Percentiles rank a stretch among this genome's conserved stretches.
phyloP scores from a whole-genome alignment of 53 echinoderm and acorn worm genomes.

The Paelopatides confundens region DNA sequence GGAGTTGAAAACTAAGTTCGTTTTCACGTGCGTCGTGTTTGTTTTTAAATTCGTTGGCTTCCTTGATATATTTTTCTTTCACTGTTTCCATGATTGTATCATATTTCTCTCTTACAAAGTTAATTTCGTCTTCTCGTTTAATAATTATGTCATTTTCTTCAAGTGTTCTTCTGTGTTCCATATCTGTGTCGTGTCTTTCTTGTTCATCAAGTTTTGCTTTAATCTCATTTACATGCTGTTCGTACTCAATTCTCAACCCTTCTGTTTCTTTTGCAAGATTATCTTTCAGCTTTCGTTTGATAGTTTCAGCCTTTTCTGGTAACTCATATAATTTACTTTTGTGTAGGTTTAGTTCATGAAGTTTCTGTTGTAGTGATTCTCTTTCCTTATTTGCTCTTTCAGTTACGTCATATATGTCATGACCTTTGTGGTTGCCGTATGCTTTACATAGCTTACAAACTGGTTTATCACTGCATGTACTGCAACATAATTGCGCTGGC shows the following conservation, averaged over 20 bases:
- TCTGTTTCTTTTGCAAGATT: neutral
- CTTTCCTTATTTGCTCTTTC: neutral
- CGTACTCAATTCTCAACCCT: neutral
- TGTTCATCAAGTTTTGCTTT: neutral
- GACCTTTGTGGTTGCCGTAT: neutral
- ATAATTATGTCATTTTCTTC: neutral
- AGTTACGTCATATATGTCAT: neutral
- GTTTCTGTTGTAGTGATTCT: neutral
- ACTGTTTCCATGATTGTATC: neutral
- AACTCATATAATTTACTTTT: neutral
- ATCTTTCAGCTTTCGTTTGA: neutral
- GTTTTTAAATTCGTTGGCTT: too few relatives aligned
- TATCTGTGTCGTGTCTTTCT: neutral
- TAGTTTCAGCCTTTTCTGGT: neutral
- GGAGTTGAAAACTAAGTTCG: neutral
- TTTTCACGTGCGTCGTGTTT: too few relatives aligned
- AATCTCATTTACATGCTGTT: neutral
- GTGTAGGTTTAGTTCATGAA: neutral
- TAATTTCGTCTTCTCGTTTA: neutral
- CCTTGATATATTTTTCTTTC: neutral
- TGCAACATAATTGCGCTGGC: neutral
- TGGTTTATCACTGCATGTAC: neutral
- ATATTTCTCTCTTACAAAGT: neutral
- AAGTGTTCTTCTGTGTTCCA: too few relatives aligned
- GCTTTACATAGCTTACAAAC: too few relatives aligned